Conservation (phyloP, 2,888 invertebrate species). For the Germaria angustata region DNA sequence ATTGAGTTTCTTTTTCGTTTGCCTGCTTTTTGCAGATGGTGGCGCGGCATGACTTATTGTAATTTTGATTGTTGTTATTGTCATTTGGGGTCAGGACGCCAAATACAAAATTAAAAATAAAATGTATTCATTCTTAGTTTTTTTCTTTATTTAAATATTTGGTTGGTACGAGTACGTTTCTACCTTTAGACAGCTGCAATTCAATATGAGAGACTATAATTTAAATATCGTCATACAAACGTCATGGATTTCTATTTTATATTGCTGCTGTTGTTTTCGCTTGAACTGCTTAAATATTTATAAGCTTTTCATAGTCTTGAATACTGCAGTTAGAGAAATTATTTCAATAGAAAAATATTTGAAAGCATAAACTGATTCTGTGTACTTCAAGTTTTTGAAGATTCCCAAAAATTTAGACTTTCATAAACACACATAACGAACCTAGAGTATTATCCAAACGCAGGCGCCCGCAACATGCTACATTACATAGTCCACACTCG, state of each 20-base stretch:
- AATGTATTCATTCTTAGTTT: conserved; percentile 47
- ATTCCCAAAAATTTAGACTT: no score
- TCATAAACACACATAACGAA: no score
- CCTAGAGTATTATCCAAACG: no score
- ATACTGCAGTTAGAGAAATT: conserved; percentile 43
- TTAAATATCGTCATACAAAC: conserved; percentile 65
- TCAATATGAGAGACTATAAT: conserved; percentile 62
- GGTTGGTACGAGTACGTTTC: conserved; percentile 4
- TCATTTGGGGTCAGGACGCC: conserved; percentile 64
- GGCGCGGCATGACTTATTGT: conserved; percentile 62
- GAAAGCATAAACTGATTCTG: no score
- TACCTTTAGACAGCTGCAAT: conserved; percentile 61
- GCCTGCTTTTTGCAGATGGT: conserved; percentile 57
- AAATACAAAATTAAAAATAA: conserved; percentile 58
- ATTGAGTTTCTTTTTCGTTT: conserved; percentile 32
- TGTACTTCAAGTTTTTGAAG: no score
- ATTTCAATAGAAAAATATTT: not conserved
- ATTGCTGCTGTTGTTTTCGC: conserved; percentile 40
- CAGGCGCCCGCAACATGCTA: no score
- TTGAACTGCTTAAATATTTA: conserved; percentile 55
- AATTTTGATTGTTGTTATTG: conserved; percentile 55
- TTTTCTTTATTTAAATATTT: not conserved
- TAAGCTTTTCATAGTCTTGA: conserved; percentile 21
- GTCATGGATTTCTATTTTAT: conserved; percentile 57
- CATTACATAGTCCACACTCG: no score